Conservation (phyloP, 2,113 vertebrate species). For the Acanthisitta chloris region DNA sequence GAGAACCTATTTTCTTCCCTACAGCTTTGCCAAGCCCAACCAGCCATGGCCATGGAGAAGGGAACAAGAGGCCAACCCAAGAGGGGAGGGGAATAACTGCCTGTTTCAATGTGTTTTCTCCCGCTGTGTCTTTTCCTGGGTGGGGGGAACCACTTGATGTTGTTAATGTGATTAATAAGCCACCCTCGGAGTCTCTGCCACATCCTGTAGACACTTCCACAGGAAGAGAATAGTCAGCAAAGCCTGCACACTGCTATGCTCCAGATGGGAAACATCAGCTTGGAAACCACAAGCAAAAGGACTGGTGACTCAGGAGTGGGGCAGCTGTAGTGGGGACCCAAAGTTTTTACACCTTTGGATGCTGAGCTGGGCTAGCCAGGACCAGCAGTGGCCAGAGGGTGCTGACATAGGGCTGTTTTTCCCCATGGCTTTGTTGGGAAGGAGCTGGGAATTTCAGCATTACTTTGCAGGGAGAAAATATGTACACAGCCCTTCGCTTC, state of each 20-base stretch:
- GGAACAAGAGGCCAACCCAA: background rate
- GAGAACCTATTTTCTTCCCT: background rate
- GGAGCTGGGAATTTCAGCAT: background rate
- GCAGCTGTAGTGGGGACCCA: background rate
- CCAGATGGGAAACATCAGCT: background rate
- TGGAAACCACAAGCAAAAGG: background rate
- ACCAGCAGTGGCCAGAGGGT: background rate
- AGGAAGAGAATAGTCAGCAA: background rate
- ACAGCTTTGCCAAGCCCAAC: background rate
- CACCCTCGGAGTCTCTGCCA: background rate
- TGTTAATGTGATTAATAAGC: background rate
- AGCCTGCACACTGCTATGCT: background rate
- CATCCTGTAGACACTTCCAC: background rate
- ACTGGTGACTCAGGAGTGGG: background rate
- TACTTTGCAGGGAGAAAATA: slow-evolving; percentile 18
- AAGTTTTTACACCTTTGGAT: background rate
- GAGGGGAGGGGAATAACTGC: background rate
- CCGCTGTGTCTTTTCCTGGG: background rate
- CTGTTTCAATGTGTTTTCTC: background rate
- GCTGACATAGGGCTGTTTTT: background rate
- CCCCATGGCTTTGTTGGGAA: background rate
- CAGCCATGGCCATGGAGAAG: background rate
- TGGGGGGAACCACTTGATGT: background rate
- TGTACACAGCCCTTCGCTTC: background rate
- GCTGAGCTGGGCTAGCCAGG: background rate